phyloP scores from a whole-genome alignment of 2,113 vertebrate genomes.

The Macheiramphus alcinus region DNA sequence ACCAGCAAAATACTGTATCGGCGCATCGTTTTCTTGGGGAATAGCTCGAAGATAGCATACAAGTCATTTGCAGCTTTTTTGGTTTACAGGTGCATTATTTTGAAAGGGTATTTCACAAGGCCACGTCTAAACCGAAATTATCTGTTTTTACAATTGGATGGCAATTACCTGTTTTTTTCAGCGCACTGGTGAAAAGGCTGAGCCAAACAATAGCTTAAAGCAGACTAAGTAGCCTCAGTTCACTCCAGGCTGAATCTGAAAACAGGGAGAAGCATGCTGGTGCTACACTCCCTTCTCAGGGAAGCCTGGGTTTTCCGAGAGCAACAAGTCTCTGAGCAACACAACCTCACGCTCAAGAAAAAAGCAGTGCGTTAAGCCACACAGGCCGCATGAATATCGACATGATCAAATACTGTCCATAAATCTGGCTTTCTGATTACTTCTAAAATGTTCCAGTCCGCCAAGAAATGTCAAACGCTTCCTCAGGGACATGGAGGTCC shows the following conservation, averaged over 20 bases:
- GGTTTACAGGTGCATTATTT: background rate
- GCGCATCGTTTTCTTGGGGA: background rate
- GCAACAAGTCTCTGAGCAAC: background rate
- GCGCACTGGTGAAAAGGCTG: background rate
- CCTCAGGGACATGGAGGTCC: background rate
- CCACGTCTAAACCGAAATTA: background rate
- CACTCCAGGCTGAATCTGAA: background rate
- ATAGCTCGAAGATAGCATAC: background rate
- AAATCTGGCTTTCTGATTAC: background rate
- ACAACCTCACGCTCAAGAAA: background rate
- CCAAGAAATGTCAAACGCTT: background rate
- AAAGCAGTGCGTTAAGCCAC: background rate
- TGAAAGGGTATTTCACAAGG: background rate
- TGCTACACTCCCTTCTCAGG: background rate
- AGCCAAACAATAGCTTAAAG: background rate
- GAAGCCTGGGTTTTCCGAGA: background rate
- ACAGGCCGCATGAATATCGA: rapidly evolving
- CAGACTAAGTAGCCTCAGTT: background rate
- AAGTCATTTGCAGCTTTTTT: background rate
- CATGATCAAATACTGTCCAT: background rate
- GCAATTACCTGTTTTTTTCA: background rate
- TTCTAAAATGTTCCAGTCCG: background rate
- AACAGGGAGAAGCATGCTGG: background rate
- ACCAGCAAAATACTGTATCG: background rate
- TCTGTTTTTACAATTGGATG: background rate